phyloP scores from a whole-genome alignment of 2,797 vertebrate species.

The Neopelma chrysocephalum region DNA sequence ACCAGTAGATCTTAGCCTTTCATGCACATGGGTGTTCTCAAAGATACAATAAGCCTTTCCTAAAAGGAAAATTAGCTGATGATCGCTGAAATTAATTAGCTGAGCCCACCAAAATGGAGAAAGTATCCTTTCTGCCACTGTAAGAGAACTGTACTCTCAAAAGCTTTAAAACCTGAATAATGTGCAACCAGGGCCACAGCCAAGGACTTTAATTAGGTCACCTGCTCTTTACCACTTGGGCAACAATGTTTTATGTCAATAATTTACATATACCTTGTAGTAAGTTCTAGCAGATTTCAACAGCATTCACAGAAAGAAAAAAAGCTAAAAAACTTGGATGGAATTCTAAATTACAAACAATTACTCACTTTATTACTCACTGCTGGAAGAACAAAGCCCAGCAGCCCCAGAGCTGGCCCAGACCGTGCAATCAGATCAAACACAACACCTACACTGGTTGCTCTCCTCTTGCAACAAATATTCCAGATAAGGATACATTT shows the following conservation, averaged over 20 bases:
- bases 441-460: fast-evolving
- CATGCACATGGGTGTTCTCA: not conserved
- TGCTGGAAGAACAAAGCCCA: not conserved
- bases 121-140: not conserved
- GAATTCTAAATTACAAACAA: not conserved
- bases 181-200: not conserved
- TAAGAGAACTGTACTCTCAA: not conserved
- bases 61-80: not conserved
- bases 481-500: not conserved
- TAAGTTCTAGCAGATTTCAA: not conserved
- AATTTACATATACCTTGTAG: not conserved
- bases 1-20: not conserved
- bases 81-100: not conserved
- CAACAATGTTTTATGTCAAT: not conserved
- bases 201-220: not conserved
- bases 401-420: not conserved
- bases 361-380: not conserved
- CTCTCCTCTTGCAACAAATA: not conserved
- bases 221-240: not conserved
- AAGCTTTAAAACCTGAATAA: not conserved
- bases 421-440: not conserved
- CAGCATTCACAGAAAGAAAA: not conserved
- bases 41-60: not conserved
- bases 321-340: not conserved
- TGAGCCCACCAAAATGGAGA: not conserved